A percentile compares a stretch with the other conserved stretches of the same genome.
These are phyloP conservation scores for Conus canariensis DNA, from an alignment of 2,888 invertebrate genomes.

Conservation along the genomic window DNA sequence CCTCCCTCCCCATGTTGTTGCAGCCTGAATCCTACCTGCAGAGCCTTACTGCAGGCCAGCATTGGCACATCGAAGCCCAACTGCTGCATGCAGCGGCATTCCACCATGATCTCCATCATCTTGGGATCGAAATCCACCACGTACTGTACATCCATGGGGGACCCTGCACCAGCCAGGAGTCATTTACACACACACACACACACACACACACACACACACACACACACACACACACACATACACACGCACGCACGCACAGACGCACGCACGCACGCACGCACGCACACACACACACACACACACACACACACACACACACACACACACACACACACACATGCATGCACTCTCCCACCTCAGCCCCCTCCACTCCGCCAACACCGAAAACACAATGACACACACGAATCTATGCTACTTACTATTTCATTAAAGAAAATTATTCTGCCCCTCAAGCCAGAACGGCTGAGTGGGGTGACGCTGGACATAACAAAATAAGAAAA, in stretches of 20 bases:
- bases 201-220: not conserved
- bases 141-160: slow-evolving; percentile 65
- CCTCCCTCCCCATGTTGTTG: too few relatives aligned
- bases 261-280: slow-evolving; percentile 1
- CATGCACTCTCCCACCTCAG: not conserved
- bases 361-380: too few relatives aligned
- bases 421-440: too few relatives aligned
- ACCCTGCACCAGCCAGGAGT: not conserved
- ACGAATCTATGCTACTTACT: too few relatives aligned
- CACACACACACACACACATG: not conserved
- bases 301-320: slow-evolving; percentile 1
- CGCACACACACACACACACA: not conserved
- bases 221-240: not conserved
- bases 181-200: not conserved
- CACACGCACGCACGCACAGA: not conserved
- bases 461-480: too few relatives aligned
- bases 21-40: slow-evolving; percentile 70
- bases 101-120: slow-evolving; percentile 79
- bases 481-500: too few relatives aligned
- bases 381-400: too few relatives aligned
- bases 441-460: too few relatives aligned
- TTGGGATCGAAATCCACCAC: slow-evolving; percentile 78
- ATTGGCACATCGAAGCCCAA: slow-evolving; percentile 79
- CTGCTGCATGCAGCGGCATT: slow-evolving; percentile 79
- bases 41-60: slow-evolving; percentile 78